Evolutionary conservation across 2,888 invertebrate species (phyloP), one percentile per base, ranked within the genome.

Genomic region (Meghimatium bilineatum): DNA sequence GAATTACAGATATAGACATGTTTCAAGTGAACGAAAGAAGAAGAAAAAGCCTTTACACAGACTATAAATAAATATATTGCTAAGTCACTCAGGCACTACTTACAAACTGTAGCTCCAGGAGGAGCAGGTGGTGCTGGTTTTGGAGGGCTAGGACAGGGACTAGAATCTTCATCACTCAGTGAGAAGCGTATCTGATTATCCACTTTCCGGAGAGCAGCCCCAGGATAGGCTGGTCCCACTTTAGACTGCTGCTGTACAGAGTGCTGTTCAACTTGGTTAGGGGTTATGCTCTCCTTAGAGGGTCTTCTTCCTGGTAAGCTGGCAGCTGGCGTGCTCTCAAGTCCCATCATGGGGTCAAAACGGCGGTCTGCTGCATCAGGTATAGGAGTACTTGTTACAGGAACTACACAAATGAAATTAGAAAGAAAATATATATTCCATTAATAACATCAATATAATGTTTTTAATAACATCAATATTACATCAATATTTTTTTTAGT

Each of bases 71-170:
- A 10, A 56, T 29, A 32, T 32, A 17, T 29, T 49, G 1, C 10
- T 52, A 44, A 38, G n/a, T 38, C 26, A 38, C 17, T 38, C 36
- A 52, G 69, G n/a, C 69, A 23, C 8, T 63, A 90, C 92, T 91
- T 88, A 92, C 92, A 91, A 72, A 92, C 88, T 74, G 91, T 92
- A 38, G 92, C 92, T 29, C 93, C 92, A 67, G 92, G 92, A 6
- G 92, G 92, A 29, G 92, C 91, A 66, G 91, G 91, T 32, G 90
- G 90, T 36, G 89, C 87, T 36, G 89, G 88, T 83, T 91, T 92
- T 10, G 76, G 52, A 32, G 90, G 89, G 38, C 88, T 89, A 32
- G 91, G 90, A 85, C 90, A 90, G 60, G 92, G 92, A 88, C 92
- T 92, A 80, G 89, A 89, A 52, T 92, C 91, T n/a, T 92, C 92